These are phyloP conservation scores for Amblyteles armatorius DNA, from an alignment of 2,888 invertebrate species.

Conservation along the genomic window DNA sequence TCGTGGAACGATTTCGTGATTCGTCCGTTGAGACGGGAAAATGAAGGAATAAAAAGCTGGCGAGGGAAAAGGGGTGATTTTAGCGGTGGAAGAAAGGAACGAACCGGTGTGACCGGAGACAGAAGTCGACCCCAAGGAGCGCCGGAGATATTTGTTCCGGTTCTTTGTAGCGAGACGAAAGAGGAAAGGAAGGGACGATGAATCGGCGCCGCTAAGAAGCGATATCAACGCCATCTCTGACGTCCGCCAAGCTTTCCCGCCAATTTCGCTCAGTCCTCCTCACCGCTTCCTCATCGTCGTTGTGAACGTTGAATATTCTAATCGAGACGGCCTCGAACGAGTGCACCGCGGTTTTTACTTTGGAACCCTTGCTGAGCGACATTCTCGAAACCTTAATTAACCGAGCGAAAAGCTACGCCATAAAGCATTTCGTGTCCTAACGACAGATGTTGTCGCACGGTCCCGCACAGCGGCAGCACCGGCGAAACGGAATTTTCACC, in stretches of 20 bases:
- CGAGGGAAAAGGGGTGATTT: conserved; percentile 6
- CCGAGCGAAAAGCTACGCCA: conserved; percentile 43
- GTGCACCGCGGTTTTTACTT: conserved; percentile 34
- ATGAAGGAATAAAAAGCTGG: conserved; percentile 3
- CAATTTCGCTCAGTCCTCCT: not conserved
- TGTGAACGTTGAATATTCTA: conserved; percentile 28
- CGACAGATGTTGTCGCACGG: conserved; percentile 38
- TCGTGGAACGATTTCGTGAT: conserved; percentile 51
- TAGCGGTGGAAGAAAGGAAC: not conserved
- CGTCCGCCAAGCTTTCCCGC: conserved; percentile 10
- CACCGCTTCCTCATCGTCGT: not conserved
- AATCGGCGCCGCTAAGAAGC: not conserved
- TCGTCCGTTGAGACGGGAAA: conserved; percentile 37
- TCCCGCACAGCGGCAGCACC: conserved; percentile 31
- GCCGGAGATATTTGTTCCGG: conserved; percentile 28
- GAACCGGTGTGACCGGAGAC: not conserved
- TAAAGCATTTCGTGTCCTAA: conserved; percentile 50
- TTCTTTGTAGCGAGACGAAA: conserved; percentile 26
- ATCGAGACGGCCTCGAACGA: not conserved
- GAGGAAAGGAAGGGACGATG: not conserved
- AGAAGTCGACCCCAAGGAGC: not conserved
- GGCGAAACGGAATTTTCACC: conserved; percentile 44
- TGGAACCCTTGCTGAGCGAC: not conserved
- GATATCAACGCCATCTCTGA: conserved; percentile 18
- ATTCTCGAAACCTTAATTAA: conserved; percentile 60